Conservation (phyloP, 2,797 vertebrate species). For the Etheostoma nigrum region DNA sequence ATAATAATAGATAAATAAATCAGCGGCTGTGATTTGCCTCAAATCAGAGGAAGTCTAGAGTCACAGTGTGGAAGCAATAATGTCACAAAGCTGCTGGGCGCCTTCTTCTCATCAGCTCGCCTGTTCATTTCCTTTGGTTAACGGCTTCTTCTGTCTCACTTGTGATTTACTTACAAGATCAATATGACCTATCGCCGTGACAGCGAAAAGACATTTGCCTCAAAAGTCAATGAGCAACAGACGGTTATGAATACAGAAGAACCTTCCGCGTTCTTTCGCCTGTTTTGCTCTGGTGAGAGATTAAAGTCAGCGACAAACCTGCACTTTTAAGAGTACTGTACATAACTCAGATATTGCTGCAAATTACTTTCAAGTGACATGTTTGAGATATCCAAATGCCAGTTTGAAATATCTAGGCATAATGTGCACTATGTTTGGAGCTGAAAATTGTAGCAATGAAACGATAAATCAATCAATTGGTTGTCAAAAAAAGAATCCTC, state of each 20-base stretch:
- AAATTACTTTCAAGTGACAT: neutral
- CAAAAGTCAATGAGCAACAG: constrained; percentile 63
- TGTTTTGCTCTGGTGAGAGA: neutral
- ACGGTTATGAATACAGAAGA: constrained; percentile 55
- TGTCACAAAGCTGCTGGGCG: constrained; percentile 56
- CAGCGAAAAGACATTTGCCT: constrained; percentile 37
- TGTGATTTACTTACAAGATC: constrained; percentile 60
- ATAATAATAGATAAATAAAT: constrained; percentile 41
- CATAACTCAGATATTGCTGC: neutral
- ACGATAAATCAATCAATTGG: neutral
- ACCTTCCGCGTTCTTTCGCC: constrained; percentile 3
- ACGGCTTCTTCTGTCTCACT: constrained; percentile 35
- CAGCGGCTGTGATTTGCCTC: constrained; percentile 37
- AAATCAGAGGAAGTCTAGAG: constrained; percentile 39
- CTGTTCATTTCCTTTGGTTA: constrained; percentile 30
- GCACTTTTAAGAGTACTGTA: neutral
- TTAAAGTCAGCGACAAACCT: neutral
- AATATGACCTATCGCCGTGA: constrained; percentile 48
- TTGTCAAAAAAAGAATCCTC: neutral
- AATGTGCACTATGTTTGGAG: neutral
- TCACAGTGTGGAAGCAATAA: constrained; percentile 54
- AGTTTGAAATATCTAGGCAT: neutral
- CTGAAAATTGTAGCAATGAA: neutral
- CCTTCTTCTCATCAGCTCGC: constrained; percentile 29
- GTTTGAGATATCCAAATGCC: neutral